A percentile compares a stretch with the other conserved stretches of the same genome.
Evolutionary conservation across 2,797 vertebrate genomes (phyloP).

Genomic region (Petrocephalus schoutedeni): DNA sequence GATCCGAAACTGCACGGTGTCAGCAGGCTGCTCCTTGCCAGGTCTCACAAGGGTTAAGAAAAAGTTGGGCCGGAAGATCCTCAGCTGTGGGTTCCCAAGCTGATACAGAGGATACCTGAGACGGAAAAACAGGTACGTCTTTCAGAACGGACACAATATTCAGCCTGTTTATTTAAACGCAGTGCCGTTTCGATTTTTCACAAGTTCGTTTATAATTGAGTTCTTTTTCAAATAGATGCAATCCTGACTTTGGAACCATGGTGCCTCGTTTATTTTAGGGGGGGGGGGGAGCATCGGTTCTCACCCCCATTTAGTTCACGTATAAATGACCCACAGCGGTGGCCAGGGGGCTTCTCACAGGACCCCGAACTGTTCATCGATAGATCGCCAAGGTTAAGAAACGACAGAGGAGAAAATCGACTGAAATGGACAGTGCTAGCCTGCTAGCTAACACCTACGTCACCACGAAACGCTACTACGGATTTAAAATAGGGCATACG

Average conservation of each 20-base stretch:
- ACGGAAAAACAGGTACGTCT: neutral
- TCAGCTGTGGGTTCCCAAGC: conserved; percentile 83
- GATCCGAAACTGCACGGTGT: conserved; percentile 87
- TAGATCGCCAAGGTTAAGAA: neutral
- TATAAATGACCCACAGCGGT: neutral
- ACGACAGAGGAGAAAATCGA: neutral
- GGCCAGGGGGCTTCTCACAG: neutral
- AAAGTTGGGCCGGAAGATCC: conserved; percentile 86
- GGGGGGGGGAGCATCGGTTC: neutral
- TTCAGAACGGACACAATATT: neutral
- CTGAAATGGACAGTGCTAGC: neutral
- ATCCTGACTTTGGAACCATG: neutral
- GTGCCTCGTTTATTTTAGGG: neutral
- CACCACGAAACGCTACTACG: neutral
- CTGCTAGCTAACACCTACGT: neutral
- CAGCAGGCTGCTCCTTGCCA: conserved; percentile 75
- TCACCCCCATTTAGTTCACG: neutral
- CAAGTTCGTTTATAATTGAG: neutral
- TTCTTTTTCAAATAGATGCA: neutral
- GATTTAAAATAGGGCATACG: neutral
- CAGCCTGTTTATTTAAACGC: neutral
- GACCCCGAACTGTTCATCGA: neutral
- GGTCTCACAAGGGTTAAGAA: conserved; percentile 82
- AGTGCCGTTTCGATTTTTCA: neutral
- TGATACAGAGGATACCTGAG: conserved; percentile 84